Evolutionary conservation across 2,888 invertebrate genomes (phyloP), one percentile per base, ranked within the genome.

Genomic region (Zeuzera pyrina): DNA sequence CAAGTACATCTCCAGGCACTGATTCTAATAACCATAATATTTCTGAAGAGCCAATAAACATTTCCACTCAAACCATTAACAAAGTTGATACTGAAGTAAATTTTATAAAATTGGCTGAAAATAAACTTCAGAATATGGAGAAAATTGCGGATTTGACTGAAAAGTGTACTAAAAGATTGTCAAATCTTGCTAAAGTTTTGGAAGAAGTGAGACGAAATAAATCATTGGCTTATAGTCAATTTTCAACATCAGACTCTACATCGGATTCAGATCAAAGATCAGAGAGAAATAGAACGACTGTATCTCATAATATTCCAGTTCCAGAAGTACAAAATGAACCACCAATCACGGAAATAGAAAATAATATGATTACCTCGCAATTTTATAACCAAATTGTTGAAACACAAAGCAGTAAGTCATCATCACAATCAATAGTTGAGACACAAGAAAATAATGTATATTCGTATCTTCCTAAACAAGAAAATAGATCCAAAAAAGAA

Each of bases 191-290:
- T 3, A 77, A 73, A 53, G 78, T 83, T 24, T 51, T 84, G 29
- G 76, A 84, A 41, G 73, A 83, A 65, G 84, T 84, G 2, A 65
- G 84, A 38, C 72, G 58, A 52, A 79, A 74, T 45, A 84, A 84
- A 52, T 70, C 78, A 7, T 46, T 65, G 31, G 69, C 54, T 15
- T 81, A 78, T 30, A 73, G 68, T 39, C 77, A 76, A 42, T 62
- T 76, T 33, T 72, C 77, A 10, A 57, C 68, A 7, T 65, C 73
- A 1, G 73, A 73, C 30, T 54, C 66, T 2, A 59, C 66, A 13
- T 73, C 78, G 1, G 76, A 76, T 34, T 57, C 63, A 2, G 76
- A 74, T 28, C 53, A 54, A 21, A 66, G 57, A 42, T 54, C 64
- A 12, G 66, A 64, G 15, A 66, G 56, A 44, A 52, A 47, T 28